Evolutionary conservation across 2,888 invertebrate species (phyloP).

Genomic region (Scaptomyza flava): DNA sequence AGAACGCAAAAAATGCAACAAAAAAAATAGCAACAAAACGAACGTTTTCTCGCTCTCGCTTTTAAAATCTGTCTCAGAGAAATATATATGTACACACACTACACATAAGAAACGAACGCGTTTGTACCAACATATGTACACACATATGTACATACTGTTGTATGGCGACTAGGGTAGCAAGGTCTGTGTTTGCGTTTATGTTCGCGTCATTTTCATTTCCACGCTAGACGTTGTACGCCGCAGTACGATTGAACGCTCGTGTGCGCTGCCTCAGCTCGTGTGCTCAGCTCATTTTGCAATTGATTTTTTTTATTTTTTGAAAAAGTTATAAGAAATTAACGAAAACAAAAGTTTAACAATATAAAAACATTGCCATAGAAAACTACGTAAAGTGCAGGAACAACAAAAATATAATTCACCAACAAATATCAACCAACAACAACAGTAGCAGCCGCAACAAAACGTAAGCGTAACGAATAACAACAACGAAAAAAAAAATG

Average conservation of each 20-base stretch:
- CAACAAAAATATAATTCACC: slow-evolving; percentile 32
- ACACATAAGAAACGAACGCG: slow-evolving; percentile 8
- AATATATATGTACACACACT: slow-evolving; percentile 8
- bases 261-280: slow-evolving; percentile 65
- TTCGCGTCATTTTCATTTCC: slow-evolving; percentile 60
- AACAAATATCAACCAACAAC: slow-evolving; percentile 42
- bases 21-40: slow-evolving; percentile 37
- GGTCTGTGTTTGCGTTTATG: slow-evolving; percentile 45
- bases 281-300: slow-evolving; percentile 67
- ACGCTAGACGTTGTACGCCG: slow-evolving; percentile 71
- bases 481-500: slow-evolving; percentile 28
- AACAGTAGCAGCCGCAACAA: slow-evolving; percentile 47
- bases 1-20: slow-evolving; percentile 22
- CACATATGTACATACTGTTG: slow-evolving; percentile 5
- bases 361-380: slow-evolving; percentile 45
- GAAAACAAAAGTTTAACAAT: slow-evolving; percentile 35
- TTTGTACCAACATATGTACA: slow-evolving; percentile 1
- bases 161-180: slow-evolving; percentile 38
- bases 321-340: slow-evolving; percentile 45
- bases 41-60: slow-evolving; percentile 11
- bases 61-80: slow-evolving; percentile 5
- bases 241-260: slow-evolving; percentile 64
- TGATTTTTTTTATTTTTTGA: slow-evolving; percentile 67
- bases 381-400: slow-evolving; percentile 45
- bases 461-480: slow-evolving; percentile 57